Conservation (phyloP, 2,113 vertebrate species). For the Amphiprion ocellaris region DNA sequence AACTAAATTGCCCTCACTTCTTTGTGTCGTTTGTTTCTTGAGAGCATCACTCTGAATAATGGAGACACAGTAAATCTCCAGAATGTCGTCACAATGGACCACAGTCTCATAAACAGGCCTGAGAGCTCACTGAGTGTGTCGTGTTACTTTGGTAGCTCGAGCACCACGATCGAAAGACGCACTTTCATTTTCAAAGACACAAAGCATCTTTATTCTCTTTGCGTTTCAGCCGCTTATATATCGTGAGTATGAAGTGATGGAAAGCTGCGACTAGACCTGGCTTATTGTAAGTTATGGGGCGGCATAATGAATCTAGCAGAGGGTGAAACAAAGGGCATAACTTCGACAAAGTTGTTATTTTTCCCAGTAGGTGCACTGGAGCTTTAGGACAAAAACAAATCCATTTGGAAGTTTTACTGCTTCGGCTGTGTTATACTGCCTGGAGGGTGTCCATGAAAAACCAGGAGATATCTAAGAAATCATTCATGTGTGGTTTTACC, state of each 20-base stretch:
- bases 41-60: slow-evolving; percentile 20
- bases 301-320: slow-evolving; percentile 65
- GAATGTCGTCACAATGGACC: slow-evolving; percentile 31
- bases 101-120: slow-evolving; percentile 47
- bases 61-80: slow-evolving; percentile 42
- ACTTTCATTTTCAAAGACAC: slow-evolving; percentile 43
- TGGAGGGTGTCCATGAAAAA: slow-evolving; percentile 70
- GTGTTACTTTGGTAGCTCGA: slow-evolving; percentile 52
- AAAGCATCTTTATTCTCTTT: slow-evolving; percentile 20
- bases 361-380: slow-evolving; percentile 62
- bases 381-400: slow-evolving; percentile 71
- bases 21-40: slow-evolving; percentile 25
- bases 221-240: slow-evolving; percentile 48
- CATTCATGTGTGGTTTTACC: slow-evolving; percentile 65
- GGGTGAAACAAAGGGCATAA: slow-evolving; percentile 75
- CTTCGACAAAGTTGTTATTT: slow-evolving; percentile 70
- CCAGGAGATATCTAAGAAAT: slow-evolving; percentile 70
- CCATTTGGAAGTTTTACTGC: slow-evolving; percentile 63
- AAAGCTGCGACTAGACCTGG: slow-evolving; percentile 41
- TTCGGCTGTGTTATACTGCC: slow-evolving; percentile 53
- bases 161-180: slow-evolving; percentile 39
- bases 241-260: slow-evolving; percentile 46
- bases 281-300: slow-evolving; percentile 41
- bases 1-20: not conserved
- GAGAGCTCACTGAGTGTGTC: slow-evolving; percentile 43